phyloP scores from a whole-genome alignment of 2,797 vertebrate genomes.

The Carcharodon carcharias region DNA sequence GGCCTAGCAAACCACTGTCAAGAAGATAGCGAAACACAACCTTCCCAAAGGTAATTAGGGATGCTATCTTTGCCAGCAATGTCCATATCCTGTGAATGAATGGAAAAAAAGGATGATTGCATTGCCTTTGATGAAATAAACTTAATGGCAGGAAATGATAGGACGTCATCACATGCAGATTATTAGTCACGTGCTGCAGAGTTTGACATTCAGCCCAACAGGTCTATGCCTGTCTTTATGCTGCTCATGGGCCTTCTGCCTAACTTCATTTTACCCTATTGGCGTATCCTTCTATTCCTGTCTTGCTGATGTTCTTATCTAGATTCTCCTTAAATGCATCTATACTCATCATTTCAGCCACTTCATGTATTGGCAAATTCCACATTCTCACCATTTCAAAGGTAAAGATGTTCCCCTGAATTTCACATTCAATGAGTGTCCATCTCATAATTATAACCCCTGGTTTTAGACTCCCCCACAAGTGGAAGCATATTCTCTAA shows the following conservation, averaged over 20 bases:
- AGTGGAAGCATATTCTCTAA: neutral
- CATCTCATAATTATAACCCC: neutral
- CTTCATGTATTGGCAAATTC: neutral
- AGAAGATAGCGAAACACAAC: too few species aligned
- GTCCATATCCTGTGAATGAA: too few species aligned
- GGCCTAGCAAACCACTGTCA: too few species aligned
- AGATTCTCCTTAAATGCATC: neutral
- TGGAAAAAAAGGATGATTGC: too few species aligned
- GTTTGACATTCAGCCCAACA: neutral
- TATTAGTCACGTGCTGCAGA: neutral
- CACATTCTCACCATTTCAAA: neutral
- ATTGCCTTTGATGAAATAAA: too few species aligned
- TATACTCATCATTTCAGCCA: neutral
- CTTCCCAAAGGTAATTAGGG: too few species aligned
- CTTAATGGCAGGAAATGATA: neutral
- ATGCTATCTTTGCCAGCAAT: too few species aligned
- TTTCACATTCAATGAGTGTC: neutral
- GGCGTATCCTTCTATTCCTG: neutral
- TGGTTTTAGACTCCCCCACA: neutral
- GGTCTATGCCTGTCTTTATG: neutral
- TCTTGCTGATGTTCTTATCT: neutral
- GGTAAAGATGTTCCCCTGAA: neutral
- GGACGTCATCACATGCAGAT: neutral
- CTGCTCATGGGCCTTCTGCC: neutral
- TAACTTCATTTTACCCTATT: neutral